phyloP scores from a whole-genome alignment of 2,113 vertebrate genomes.

The Eptesicus fuscus region DNA sequence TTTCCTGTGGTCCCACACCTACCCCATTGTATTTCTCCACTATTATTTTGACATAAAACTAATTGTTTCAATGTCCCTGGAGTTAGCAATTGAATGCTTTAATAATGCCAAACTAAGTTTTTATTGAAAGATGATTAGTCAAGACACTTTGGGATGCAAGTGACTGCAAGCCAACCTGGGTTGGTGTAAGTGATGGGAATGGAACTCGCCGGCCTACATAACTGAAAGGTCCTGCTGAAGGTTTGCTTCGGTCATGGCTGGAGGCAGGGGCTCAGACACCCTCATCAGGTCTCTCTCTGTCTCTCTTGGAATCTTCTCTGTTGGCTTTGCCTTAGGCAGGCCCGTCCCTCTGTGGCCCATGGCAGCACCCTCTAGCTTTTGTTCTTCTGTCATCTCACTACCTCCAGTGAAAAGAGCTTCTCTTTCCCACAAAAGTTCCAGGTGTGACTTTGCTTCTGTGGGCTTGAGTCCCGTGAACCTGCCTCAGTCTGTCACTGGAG shows the following conservation, averaged over 20 bases:
- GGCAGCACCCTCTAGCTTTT: not conserved
- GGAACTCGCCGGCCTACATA: not conserved
- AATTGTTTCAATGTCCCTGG: not conserved
- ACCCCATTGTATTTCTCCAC: not conserved
- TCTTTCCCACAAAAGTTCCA: not conserved
- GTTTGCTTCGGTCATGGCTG: not conserved
- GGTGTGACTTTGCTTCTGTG: not conserved
- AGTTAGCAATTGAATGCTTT: conserved; percentile 46
- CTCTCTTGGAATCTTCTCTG: not conserved
- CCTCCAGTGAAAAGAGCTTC: not conserved
- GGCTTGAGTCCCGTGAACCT: not conserved
- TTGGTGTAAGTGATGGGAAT: not conserved
- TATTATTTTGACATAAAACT: conserved; percentile 24
- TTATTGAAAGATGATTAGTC: not conserved
- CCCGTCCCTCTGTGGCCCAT: not conserved
- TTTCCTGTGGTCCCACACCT: not conserved
- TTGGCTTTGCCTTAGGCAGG: not conserved
- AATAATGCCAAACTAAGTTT: not conserved
- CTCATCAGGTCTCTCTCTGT: not conserved
- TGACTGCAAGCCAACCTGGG: not conserved
- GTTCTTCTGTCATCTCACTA: not conserved
- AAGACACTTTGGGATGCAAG: not conserved
- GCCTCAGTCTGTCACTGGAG: not conserved
- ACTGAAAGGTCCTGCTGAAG: not conserved
- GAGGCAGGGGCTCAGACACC: not conserved